A percentile compares a stretch with the other conserved stretches of the same genome.
Evolutionary conservation across 2,888 invertebrate species (phyloP).

Genomic region (Cerastoderma edule): DNA sequence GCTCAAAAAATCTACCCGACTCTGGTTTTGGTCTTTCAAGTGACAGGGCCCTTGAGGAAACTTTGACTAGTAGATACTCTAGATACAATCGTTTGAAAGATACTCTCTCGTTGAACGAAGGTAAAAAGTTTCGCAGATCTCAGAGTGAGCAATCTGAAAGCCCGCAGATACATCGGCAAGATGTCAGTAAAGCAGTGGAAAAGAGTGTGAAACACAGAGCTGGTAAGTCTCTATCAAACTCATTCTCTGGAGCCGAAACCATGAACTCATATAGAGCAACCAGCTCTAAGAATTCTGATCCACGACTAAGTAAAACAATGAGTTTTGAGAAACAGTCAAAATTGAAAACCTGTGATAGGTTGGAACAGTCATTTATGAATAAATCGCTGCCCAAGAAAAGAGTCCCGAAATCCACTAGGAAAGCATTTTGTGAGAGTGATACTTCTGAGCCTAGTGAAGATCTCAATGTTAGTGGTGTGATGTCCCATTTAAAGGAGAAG

Average conservation of each 20-base stretch:
- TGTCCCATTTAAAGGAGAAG: conserved; percentile 50
- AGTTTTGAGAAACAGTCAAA: conserved; percentile 41
- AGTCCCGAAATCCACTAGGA: conserved; percentile 30
- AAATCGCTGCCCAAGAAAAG: conserved; percentile 23
- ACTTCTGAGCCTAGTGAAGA: conserved; percentile 24
- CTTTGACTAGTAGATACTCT: conserved; percentile 40
- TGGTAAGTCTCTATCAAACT: conserved; percentile 27
- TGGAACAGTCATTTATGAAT: conserved; percentile 48
- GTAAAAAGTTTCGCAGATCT: conserved; percentile 32
- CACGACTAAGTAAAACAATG: conserved; percentile 35
- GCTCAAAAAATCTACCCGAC: no score
- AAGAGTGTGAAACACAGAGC: conserved; percentile 27
- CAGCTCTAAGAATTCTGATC: conserved; percentile 34
- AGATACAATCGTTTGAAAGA: conserved; percentile 54
- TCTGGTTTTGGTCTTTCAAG: neutral
- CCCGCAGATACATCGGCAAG: neutral
- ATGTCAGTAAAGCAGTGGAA: conserved; percentile 3
- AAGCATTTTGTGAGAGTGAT: conserved; percentile 40
- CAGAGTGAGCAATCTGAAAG: conserved; percentile 14
- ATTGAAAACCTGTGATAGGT: conserved; percentile 53
- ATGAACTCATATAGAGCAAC: conserved; percentile 9
- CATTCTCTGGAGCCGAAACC: conserved; percentile 48
- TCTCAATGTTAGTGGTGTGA: conserved; percentile 37
- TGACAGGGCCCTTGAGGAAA: conserved; percentile 12
- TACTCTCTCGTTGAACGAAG: conserved; percentile 40